phyloP scores from a whole-genome alignment of 2,113 vertebrate species.

The Setophaga petechia region DNA sequence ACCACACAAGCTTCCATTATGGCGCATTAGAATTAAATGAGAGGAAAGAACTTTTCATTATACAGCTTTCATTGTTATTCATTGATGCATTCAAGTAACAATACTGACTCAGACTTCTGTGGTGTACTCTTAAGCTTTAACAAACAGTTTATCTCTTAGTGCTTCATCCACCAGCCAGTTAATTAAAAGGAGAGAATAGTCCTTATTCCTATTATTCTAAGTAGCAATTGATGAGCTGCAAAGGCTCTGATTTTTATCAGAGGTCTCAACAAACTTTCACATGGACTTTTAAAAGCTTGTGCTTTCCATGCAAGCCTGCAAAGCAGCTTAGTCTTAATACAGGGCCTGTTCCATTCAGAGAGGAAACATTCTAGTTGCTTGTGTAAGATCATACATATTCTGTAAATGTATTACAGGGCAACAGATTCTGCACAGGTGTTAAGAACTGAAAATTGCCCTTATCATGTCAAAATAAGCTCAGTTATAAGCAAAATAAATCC shows the following conservation, averaged over 20 bases:
- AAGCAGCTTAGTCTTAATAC: not conserved
- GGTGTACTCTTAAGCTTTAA: conserved; percentile 60
- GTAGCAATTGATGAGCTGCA: conserved; percentile 45
- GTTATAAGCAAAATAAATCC: not conserved
- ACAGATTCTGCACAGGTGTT: not conserved
- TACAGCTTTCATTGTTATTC: conserved; percentile 70
- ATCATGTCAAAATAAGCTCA: not conserved
- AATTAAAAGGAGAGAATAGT: conserved; percentile 69
- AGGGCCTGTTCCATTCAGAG: not conserved
- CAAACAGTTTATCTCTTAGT: conserved; percentile 66
- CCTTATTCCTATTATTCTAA: conserved; percentile 59
- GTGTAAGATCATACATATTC: not conserved
- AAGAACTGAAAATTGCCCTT: not conserved
- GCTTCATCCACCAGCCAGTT: conserved; percentile 37
- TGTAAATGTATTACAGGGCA: not conserved
- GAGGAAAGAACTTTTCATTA: conserved; percentile 71
- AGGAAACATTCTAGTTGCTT: not conserved
- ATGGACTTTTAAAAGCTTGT: conserved; percentile 1
- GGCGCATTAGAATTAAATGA: conserved; percentile 72
- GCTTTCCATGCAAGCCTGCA: not conserved
- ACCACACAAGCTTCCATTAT: conserved; percentile 62
- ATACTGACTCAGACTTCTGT: conserved; percentile 50
- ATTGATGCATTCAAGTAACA: conserved; percentile 71
- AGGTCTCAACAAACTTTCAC: not conserved
- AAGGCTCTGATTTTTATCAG: conserved; percentile 51